Evolutionary conservation across 2,888 invertebrate genomes (phyloP), one percentile per base, ranked within the genome.

Genomic region (Mechanitis mazaeus): DNA sequence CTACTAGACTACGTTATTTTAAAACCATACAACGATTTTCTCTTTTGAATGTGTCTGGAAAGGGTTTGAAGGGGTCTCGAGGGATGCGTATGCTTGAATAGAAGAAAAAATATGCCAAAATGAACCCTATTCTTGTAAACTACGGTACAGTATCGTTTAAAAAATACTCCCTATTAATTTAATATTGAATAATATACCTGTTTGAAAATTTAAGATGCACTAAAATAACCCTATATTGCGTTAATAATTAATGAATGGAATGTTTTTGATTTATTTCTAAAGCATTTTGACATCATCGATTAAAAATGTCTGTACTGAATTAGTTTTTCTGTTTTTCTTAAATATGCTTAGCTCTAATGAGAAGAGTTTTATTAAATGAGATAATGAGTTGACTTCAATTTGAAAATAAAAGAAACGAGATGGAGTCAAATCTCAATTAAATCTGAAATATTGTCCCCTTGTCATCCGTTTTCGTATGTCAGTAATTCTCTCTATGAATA

Each of bases 31-130:
- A 60, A 55, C 60, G 56, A 61, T 67, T 61, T 60, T 61, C 60
- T 60, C 63, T 63, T 66, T 68, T 68, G 63, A 68, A 67, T 68
- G 61, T 62, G 68, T 68, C 69, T 69, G 64, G 68, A 54, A 65
- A 68, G 67, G 68, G 68, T 65, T 63, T 64, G 59, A 64, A 69
- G 69, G 56, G 67, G 65, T 67, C 68, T 64, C 64, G 9, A 53
- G 64, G 63, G 69, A 62, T 42, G 54, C 55, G 53, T 60, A 38
- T 46, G 55, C 58, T 57, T 62, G 59, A 61, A 66, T 61, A 38
- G 53, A 38, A 54, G 42, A 35, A 9, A 31, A 35, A 5, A 33
- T 6, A 12, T 33, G 28, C n/a, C 33, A 55, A 50, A 55, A 47
- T 60, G 33, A 58, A 58, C 57, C 12, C 46, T 46, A 42, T n/a